Percentiles rank a stretch among this genome's conserved stretches.
These are phyloP conservation scores for Eurois occulta DNA, from an alignment of 2,888 invertebrate species.

Conservation along the genomic window DNA sequence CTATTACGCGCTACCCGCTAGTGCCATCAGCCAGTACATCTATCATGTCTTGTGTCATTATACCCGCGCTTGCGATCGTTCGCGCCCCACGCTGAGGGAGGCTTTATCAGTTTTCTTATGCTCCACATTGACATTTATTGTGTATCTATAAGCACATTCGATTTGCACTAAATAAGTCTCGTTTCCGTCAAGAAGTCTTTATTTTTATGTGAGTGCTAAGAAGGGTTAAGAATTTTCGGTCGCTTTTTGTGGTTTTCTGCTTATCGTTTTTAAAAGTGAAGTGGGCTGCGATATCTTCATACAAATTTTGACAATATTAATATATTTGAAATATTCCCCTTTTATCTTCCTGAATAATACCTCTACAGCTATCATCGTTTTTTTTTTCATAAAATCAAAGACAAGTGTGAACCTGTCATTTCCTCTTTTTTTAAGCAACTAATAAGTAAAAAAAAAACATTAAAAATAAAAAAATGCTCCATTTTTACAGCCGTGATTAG, in stretches of 20 bases:
- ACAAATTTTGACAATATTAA: no score
- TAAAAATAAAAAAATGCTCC: no score
- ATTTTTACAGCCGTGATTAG: no score
- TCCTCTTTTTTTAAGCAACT: no score
- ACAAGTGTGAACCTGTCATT: no score
- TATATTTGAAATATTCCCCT: no score
- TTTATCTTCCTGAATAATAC: no score
- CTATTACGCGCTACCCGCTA: constrained; percentile 53
- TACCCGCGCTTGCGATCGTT: constrained; percentile 34
- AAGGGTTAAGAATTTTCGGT: neutral
- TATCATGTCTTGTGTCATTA: constrained; percentile 61
- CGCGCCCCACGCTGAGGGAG: constrained; percentile 35
- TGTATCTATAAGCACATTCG: constrained; percentile 47
- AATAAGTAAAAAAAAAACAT: no score
- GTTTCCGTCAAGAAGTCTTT: constrained; percentile 15
- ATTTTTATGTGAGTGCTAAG: neutral
- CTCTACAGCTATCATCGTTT: no score
- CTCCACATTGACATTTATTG: constrained; percentile 49
- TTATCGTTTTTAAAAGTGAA: neutral
- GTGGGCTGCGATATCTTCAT: no score
- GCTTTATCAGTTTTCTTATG: constrained; percentile 50
- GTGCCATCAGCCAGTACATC: constrained; percentile 60
- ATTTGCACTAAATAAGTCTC: constrained; percentile 51
- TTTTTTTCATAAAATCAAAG: no score
- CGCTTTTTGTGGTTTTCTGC: neutral